Percentiles rank a stretch among this genome's conserved stretches.
These are phyloP conservation scores for Sprattus sprattus DNA, from an alignment of 2,113 vertebrate species.

Conservation along the genomic window DNA sequence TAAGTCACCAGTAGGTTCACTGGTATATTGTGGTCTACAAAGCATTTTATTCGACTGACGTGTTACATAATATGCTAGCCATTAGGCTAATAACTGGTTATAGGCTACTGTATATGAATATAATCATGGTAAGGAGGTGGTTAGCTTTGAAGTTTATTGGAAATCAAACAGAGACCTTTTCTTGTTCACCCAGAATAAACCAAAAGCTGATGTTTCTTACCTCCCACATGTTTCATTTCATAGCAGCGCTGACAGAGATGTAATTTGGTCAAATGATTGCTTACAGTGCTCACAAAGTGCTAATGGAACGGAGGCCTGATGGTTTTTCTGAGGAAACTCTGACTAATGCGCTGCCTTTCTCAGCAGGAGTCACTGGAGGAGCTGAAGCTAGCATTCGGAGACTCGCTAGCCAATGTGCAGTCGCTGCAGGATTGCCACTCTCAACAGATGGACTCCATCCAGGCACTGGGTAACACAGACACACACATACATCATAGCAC, in stretches of 20 bases:
- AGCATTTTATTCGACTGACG: neutral
- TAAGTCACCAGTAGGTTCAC: too few relatives aligned
- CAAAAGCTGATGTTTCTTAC: neutral
- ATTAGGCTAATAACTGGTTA: neutral
- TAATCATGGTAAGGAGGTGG: neutral
- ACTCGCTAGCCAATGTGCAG: constrained; percentile 84
- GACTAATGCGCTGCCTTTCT: neutral
- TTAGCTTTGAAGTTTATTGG: neutral
- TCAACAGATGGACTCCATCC: constrained; percentile 88
- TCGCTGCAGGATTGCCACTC: constrained; percentile 91
- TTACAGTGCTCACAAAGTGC: constrained; percentile 10
- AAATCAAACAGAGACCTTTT: neutral
- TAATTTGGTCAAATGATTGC: neutral
- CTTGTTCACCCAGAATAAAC: neutral
- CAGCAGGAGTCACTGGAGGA: constrained; percentile 86
- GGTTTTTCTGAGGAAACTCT: neutral
- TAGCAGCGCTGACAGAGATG: neutral
- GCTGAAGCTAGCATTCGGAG: constrained; percentile 87
- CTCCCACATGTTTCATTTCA: neutral
- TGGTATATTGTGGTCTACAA: neutral
- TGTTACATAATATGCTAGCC: neutral
- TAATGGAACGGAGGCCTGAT: neutral
- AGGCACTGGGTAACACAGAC: constrained; percentile 75
- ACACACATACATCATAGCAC: neutral
- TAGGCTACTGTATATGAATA: too few relatives aligned